Conservation (phyloP, 2,888 invertebrate genomes). For the Drosophila subquinaria region DNA sequence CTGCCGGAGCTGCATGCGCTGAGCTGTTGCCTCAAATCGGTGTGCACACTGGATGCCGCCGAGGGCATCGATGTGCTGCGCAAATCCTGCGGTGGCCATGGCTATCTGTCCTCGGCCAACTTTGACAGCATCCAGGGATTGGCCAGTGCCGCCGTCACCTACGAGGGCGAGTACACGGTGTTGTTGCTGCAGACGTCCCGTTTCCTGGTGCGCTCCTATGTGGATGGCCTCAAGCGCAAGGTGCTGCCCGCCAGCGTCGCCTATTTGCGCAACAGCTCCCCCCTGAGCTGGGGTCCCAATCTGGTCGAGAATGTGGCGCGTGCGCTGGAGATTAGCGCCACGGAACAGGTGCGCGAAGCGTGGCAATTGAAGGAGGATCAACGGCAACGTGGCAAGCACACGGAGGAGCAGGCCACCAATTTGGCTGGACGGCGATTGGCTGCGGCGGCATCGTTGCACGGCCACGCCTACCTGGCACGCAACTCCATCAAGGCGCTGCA, state of each 20-base stretch:
- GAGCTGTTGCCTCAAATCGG: conserved; percentile 95
- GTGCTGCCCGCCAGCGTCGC: conserved; percentile 89
- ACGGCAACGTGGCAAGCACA: conserved; percentile 9
- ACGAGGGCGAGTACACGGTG: conserved; percentile 98
- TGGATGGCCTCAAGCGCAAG: conserved; percentile 87
- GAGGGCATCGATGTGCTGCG: conserved; percentile 93
- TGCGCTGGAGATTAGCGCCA: conserved; percentile 86
- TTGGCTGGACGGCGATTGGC: conserved; percentile 92
- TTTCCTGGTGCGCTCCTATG: conserved; percentile 92
- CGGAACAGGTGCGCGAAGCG: conserved; percentile 89
- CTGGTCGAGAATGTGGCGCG: conserved; percentile 80
- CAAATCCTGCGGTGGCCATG: conserved; percentile 97
- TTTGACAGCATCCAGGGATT: conserved; percentile 93
- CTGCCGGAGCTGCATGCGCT: conserved; percentile 94
- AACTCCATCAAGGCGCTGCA: conserved; percentile 54
- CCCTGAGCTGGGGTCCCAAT: conserved; percentile 57
- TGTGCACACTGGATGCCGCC: conserved; percentile 91
- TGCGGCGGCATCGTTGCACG: conserved; percentile 90
- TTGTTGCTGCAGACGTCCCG: conserved; percentile 94
- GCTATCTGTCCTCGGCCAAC: conserved; percentile 94
- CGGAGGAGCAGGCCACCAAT: conserved; percentile 93
- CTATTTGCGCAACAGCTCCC: conserved; percentile 87
- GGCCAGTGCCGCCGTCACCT: conserved; percentile 94
- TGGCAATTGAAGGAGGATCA: conserved; percentile 88
- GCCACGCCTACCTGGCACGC: conserved; percentile 72